A percentile compares a stretch with the other conserved stretches of the same genome.
phyloP scores from a whole-genome alignment of 2,113 vertebrate species.

The Lota lota region DNA sequence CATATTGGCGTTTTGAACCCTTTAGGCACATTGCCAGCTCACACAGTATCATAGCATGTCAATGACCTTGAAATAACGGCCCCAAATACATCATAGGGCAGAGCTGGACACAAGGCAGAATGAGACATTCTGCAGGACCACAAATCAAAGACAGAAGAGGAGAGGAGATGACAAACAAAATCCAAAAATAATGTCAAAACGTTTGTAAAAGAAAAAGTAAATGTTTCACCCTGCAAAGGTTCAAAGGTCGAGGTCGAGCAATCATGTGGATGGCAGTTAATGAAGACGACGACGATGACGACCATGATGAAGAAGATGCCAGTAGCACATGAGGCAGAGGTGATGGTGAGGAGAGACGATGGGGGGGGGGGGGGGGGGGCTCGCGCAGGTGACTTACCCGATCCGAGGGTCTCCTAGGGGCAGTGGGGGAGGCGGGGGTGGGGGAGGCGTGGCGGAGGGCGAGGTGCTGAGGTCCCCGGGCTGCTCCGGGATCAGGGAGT shows the following conservation, averaged over 20 bases:
- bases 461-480: slow-evolving; percentile 71
- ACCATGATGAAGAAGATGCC: slow-evolving; percentile 31
- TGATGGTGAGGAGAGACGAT: not conserved
- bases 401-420: slow-evolving; percentile 74
- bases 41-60: too few relatives aligned
- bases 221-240: not conserved
- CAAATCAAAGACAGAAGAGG: too few relatives aligned
- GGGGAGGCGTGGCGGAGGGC: slow-evolving; percentile 80
- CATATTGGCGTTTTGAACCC: slow-evolving; percentile 20
- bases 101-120: too few relatives aligned
- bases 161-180: not conserved
- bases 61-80: too few relatives aligned
- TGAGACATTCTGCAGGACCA: too few relatives aligned
- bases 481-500: slow-evolving; percentile 86
- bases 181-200: not conserved
- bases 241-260: not conserved
- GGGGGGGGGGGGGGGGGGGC: not conserved
- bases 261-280: slow-evolving; percentile 17
- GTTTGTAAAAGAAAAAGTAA: not conserved
- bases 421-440: slow-evolving; percentile 80
- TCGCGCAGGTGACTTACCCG: slow-evolving; percentile 78
- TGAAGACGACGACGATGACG: slow-evolving; percentile 15
- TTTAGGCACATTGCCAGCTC: not conserved
- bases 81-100: too few relatives aligned
- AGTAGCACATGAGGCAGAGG: not conserved